Percentiles rank a stretch among this genome's conserved stretches.
Evolutionary conservation across 2,113 vertebrate species (phyloP).

Genomic region (Rafetus swinhoei): DNA sequence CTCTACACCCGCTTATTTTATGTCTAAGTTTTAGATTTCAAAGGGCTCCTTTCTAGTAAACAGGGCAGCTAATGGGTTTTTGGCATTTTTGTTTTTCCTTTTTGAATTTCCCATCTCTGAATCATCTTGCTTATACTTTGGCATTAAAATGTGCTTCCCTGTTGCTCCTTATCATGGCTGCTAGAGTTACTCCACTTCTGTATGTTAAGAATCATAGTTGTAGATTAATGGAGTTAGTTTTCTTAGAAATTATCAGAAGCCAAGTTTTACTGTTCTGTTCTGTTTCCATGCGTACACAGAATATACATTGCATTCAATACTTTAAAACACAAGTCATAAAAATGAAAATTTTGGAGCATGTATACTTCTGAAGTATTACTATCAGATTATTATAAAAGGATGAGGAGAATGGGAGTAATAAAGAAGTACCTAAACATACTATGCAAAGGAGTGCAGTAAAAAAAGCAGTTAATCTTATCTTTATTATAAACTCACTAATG

Average conservation of each 20-base stretch:
- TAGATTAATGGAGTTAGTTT: neutral
- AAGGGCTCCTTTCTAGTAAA: neutral
- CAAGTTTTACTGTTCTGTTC: neutral
- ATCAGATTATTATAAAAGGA: neutral
- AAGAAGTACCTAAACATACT: neutral
- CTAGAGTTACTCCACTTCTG: neutral
- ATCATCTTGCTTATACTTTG: neutral
- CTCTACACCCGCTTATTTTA: neutral
- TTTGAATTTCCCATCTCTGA: neutral
- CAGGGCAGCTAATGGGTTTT: neutral
- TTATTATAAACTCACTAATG: neutral
- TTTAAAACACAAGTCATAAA: neutral
- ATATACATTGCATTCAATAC: fast-evolving
- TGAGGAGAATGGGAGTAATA: neutral
- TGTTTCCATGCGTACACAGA: neutral
- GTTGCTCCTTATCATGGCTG: neutral
- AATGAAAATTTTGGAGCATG: neutral
- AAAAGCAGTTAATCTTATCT: neutral
- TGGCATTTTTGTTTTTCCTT: neutral
- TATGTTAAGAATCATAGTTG: neutral
- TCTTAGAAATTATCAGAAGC: neutral
- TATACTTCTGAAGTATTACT: slow-evolving; percentile 3
- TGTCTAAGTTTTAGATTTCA: neutral
- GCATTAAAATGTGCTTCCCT: neutral
- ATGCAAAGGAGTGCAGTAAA: neutral